phyloP scores from a whole-genome alignment of 2,113 vertebrate species.

The Vombatus ursinus region DNA sequence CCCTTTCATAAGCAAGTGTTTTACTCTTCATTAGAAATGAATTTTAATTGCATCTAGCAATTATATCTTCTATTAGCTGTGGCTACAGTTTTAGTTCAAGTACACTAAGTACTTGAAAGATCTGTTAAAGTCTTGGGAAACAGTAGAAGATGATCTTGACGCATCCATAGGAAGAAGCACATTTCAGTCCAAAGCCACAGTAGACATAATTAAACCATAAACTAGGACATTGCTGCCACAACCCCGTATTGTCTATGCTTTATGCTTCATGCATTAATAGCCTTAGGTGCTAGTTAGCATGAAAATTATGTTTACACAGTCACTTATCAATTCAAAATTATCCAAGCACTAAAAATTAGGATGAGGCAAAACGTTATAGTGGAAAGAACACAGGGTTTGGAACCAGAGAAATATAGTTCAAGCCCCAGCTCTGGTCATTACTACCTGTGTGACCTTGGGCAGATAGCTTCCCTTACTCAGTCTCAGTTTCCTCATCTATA shows the following conservation, averaged over 20 bases:
- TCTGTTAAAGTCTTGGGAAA: background rate
- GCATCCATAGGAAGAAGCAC: constrained; percentile 45
- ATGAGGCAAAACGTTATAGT: background rate
- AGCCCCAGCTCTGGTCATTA: background rate
- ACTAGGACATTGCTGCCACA: accelerated
- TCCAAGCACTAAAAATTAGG: constrained; percentile 71
- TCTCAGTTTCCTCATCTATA: background rate
- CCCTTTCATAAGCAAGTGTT: background rate
- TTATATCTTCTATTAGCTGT: background rate
- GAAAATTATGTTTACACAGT: constrained; percentile 49
- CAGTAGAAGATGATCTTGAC: constrained; percentile 49
- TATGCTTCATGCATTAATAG: background rate
- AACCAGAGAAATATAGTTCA: background rate
- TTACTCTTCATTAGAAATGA: background rate
- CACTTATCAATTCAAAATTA: constrained; percentile 49
- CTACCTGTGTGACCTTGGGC: background rate
- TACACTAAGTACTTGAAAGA: background rate
- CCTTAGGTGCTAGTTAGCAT: background rate
- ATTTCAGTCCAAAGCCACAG: background rate
- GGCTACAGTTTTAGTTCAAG: background rate
- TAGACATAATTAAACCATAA: background rate
- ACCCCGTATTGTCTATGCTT: constrained; percentile 5
- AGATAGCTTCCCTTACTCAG: background rate
- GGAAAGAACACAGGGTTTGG: background rate
- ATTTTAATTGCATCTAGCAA: accelerated